Conservation (phyloP, 1,140 invertebrate species). For the Medauroidea extradentata region DNA sequence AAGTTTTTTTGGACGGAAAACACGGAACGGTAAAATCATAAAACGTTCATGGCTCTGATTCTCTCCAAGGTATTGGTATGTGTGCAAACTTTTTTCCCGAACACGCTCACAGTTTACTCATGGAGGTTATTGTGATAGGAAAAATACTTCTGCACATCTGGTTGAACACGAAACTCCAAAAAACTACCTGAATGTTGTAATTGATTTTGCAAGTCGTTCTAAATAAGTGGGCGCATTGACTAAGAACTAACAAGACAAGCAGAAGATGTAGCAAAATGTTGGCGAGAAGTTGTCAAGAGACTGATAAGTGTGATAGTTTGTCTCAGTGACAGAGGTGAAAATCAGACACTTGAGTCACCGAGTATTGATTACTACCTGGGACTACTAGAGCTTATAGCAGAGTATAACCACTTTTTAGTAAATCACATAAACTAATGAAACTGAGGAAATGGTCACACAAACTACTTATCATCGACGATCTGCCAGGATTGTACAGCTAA, state of each 20-base stretch:
- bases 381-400: not conserved
- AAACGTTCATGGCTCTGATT: conserved; percentile 18
- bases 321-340: not conserved
- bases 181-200: conserved; percentile 12
- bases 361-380: not conserved
- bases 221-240: conserved; percentile 14
- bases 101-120: conserved; percentile 13
- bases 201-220: conserved; percentile 6
- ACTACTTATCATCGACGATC: conserved; percentile 14
- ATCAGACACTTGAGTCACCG: not conserved
- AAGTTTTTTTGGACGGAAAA: conserved; percentile 10
- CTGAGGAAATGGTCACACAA: conserved; percentile 9
- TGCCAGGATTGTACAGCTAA: too few species aligned
- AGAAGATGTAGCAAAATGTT: conserved; percentile 9
- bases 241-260: conserved; percentile 15
- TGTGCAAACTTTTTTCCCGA: conserved; percentile 15
- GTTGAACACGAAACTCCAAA: conserved; percentile 18
- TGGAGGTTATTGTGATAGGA: conserved; percentile 20
- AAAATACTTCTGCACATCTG: conserved; percentile 14
- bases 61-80: conserved; percentile 19
- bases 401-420: not conserved
- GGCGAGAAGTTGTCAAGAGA: not conserved
- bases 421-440: conserved; percentile 1
- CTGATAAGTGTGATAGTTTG: not conserved
- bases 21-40: conserved; percentile 14